These are phyloP conservation scores for Nebria salina DNA, from an alignment of 2,888 invertebrate species.

Conservation along the genomic window DNA sequence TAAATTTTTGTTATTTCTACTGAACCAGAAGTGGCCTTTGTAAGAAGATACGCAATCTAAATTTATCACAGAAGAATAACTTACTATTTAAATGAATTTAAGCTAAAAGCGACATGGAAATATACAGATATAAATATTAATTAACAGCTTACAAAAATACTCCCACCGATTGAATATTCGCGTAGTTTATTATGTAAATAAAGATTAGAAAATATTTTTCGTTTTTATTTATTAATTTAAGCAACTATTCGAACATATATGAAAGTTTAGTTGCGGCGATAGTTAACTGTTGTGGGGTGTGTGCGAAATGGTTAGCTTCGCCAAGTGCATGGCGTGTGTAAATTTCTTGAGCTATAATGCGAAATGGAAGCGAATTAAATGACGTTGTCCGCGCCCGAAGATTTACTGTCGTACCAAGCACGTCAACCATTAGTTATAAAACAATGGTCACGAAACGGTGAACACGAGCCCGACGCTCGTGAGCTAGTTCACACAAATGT, in stretches of 20 bases:
- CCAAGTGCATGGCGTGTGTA: constrained; percentile 24
- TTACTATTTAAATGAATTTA: too few species aligned
- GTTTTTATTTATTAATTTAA: neutral
- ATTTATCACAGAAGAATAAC: neutral
- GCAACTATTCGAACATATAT: neutral
- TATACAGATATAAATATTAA: too few species aligned
- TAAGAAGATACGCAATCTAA: neutral
- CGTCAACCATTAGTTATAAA: constrained; percentile 37
- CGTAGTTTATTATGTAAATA: too few species aligned
- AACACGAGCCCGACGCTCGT: constrained; percentile 34
- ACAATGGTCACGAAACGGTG: constrained; percentile 42
- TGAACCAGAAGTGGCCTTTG: neutral
- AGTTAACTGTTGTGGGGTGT: too few species aligned
- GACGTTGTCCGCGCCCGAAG: constrained; percentile 40
- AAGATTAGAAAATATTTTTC: too few species aligned
- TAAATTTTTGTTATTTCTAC: neutral
- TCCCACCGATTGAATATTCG: too few species aligned
- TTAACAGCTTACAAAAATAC: too few species aligned
- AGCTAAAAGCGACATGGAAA: too few species aligned
- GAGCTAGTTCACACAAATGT: constrained; percentile 14
- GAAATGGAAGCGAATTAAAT: constrained; percentile 32
- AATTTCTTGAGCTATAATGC: constrained; percentile 33
- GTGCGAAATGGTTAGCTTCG: neutral
- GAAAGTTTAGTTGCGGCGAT: neutral
- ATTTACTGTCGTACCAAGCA: constrained; percentile 24